Percentiles rank a stretch among this genome's conserved stretches.
Conservation (phyloP, 1,140 invertebrate genomes). For the Melipona quadrifasciata region DNA sequence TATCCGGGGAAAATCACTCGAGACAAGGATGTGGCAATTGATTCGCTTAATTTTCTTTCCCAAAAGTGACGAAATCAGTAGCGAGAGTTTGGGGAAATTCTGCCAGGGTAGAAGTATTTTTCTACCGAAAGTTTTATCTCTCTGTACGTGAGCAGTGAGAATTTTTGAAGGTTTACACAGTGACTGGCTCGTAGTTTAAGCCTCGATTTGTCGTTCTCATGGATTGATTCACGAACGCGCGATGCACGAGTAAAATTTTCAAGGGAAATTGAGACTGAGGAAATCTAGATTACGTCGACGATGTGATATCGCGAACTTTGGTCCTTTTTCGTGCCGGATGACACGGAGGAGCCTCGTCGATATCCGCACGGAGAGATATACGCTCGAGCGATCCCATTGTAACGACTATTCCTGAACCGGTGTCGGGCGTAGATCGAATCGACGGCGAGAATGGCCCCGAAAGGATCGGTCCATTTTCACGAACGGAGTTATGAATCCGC, state of each 20-base stretch:
- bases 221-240: too few species aligned
- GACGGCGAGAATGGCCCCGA: constrained; percentile 55
- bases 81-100: neutral
- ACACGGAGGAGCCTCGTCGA: constrained; percentile 42
- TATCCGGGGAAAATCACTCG: neutral
- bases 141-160: too few species aligned
- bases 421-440: constrained; percentile 18
- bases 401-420: constrained; percentile 14
- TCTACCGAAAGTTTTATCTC: too few species aligned
- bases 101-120: too few species aligned
- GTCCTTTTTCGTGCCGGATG: constrained; percentile 43
- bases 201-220: too few species aligned
- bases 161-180: too few species aligned
- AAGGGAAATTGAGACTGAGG: neutral
- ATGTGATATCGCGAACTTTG: neutral
- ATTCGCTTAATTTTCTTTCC: neutral
- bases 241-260: neutral
- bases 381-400: constrained; percentile 67
- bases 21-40: neutral
- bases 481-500: constrained; percentile 53
- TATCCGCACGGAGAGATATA: constrained; percentile 57
- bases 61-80: neutral
- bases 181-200: too few species aligned
- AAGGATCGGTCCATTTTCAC: constrained; percentile 59
- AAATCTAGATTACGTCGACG: neutral